Base-by-base conservation (phyloP, 2,888 invertebrate species). In the Cryptus viduatorius region DNA sequence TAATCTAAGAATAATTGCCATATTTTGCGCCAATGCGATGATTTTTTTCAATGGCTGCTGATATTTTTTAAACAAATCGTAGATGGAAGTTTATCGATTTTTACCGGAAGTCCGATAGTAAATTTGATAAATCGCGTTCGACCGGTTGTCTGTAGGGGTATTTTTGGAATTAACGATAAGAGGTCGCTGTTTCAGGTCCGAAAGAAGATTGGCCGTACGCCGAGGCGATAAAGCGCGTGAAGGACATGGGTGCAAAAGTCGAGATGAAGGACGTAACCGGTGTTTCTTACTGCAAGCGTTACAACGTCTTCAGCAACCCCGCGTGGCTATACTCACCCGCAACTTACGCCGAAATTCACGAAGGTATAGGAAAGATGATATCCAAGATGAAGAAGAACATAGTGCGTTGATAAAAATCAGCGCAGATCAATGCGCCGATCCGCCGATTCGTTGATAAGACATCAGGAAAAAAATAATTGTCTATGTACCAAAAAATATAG, bases 291-390 rank as follows among this genome's bases (percentile, higher is more conserved):
- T 95, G 95, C 89, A 90, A 90, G 16, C 91, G 93, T n/a, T 94
- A 94, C 89, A 93, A 94, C 69, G 91, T 95, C 24, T 94, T 94
- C 8, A 95, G 95, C 12, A 94, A 95, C n/a, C 95, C 95, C 4
- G 95, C 95, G 0, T 95, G 94, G 92, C 94, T 95, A 94, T 95
- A 94, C 86, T 92, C 94, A 50, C 44, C 50, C 5, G 95, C 94
- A 0, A 90, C 93, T 50, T 94, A 94, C 76, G 94, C 94, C 82
- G 94, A 95, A 80, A 91, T 95, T 65, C 94, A 94, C 86, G 94
- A 94, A 76, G 95, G 95, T 4, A 94, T 95, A 82, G 95, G 95
- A 0, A 93, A 93, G 56, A 94, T 95, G 94, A 92, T 92, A 48
- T 48, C 50, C 2, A 85, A 76, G 86, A 79, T 92, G 84, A 87